Evolutionary conservation across 2,113 vertebrate species (phyloP).

Genomic region (Mystacornis crossleyi): DNA sequence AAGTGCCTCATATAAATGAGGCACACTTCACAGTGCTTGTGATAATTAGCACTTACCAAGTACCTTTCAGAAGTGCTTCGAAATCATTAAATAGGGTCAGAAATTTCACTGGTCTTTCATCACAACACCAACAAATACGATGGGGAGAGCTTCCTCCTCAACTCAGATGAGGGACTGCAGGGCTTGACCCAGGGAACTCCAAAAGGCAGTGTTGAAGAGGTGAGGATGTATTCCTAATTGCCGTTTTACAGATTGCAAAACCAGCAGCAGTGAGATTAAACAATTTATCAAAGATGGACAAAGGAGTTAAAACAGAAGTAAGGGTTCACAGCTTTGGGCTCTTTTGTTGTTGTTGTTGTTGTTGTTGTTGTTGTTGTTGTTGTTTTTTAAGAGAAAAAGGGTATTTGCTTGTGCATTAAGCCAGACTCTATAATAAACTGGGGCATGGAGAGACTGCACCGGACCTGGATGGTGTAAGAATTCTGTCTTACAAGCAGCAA

Average conservation of each 20-base stretch:
- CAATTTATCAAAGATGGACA: not conserved
- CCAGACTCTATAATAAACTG: not conserved
- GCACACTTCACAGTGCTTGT: not conserved
- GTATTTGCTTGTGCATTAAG: not conserved
- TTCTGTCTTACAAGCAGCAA: not conserved
- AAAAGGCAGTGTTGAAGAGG: not conserved
- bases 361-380: too few relatives aligned
- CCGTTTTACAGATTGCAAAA: not conserved
- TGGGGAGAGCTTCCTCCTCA: not conserved
- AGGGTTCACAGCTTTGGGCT: not conserved
- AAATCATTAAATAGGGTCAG: conserved; percentile 1
- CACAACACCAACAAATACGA: not conserved
- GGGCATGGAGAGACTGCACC: not conserved
- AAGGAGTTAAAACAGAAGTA: not conserved
- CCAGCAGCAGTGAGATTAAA: not conserved
- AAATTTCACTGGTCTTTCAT: not conserved
- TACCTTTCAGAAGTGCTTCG: not conserved
- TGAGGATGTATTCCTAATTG: not conserved
- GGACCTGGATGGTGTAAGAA: not conserved
- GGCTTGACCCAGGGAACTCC: not conserved
- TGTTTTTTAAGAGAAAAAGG: not conserved
- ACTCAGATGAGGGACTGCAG: not conserved
- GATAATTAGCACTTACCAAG: conserved; percentile 6
- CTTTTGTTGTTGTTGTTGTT: fast-evolving
- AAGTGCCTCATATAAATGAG: not conserved